Evolutionary conservation across 1,140 invertebrate genomes (phyloP), one percentile per base, ranked within the genome.

Genomic region (Papilio xuthus): DNA sequence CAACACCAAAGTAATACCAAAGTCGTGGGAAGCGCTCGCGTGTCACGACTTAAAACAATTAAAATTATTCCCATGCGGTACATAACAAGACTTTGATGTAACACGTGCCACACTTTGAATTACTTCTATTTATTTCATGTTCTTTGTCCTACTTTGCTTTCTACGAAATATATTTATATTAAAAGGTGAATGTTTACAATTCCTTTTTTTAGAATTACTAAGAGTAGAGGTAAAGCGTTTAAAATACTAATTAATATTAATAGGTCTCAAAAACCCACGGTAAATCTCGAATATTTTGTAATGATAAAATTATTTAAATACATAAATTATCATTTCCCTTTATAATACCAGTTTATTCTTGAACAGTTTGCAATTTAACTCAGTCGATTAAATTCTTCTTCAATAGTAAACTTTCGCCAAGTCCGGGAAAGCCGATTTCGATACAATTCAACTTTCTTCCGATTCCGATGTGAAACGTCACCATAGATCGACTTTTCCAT

Each of bases 31-130:
- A 86, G 60, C 56, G 60, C 60, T 78, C 82, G 83, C 79, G 83
- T 82, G 78, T 82, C 78, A 53, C 41, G 80, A 84, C 79, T 79
- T 56, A 82, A 82, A 85, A 86, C 83, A 88, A 88, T 87, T 87
- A 84, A 83, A 83, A 84, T 76, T 44, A 82, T 85, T 85, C 84
- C 86, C 85, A 84, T 83, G 82, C 82, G 84, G 78, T 78, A 63
- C 50, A 74, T 77, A 74, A 79, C 70, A 79, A 82, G 81, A 84
- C 78, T 75, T 75, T 80, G 74, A 80, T 81, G 81, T 78, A 78
- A 81, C 81, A 83, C 81, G 82, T 86, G 83, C 82, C 80, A 82
- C 83, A 83, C 79, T 83, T 84, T 82, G 63, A 77, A 81, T 84
- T 80, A 84, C 79, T 63, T 71, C 37, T 74, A 78, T 63, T 75